Evolutionary conservation across 2,888 invertebrate genomes (phyloP), one percentile per base, ranked within the genome.

Genomic region (Subacronicta megacephala): DNA sequence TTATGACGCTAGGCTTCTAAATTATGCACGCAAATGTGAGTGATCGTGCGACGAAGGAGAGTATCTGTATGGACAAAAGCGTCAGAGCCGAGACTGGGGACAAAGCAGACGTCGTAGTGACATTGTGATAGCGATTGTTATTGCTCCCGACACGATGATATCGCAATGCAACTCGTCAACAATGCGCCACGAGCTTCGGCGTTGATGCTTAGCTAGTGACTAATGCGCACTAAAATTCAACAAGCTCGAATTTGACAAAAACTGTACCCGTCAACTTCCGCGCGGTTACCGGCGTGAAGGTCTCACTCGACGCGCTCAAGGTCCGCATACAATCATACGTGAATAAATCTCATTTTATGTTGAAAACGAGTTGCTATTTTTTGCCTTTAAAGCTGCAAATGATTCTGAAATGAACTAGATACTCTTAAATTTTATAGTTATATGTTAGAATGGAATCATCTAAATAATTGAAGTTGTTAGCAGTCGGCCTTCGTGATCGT

Each of bases 271-370:
- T 82, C 91, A 84, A 93, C 92, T 94, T 94, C 93, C 93, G 93
- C 93, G 92, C 93, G 88, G 93, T 93, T 93, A 94, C 93, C 83
- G 87, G 86, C 91, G 90, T 89, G 93, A 93, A 93, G 93, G 93
- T 92, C 93, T 93, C 89, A 85, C 88, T 87, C 84, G 85, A 83
- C 85, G 86, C 82, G 88, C 90, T 93, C 93, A 94, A 93, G 93
- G 93, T 94, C 90, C 87, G 89, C 87, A 89, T 89, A 93, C 90
- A 92, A 90, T 92, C 92, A 90, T 92, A 92, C 89, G 85, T 89
- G 88, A 89, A 90, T 92, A 90, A 91, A 92, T 90, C 89, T 82
- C 81, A 92, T 87, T 91, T 92, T 89, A 89, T 85, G 82, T 84
- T 81, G 83, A 89, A 89, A 91, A 90, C 90, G 80, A 87, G 88